phyloP scores from a whole-genome alignment of 2,113 vertebrate genomes.

The Gopherus flavomarginatus region DNA sequence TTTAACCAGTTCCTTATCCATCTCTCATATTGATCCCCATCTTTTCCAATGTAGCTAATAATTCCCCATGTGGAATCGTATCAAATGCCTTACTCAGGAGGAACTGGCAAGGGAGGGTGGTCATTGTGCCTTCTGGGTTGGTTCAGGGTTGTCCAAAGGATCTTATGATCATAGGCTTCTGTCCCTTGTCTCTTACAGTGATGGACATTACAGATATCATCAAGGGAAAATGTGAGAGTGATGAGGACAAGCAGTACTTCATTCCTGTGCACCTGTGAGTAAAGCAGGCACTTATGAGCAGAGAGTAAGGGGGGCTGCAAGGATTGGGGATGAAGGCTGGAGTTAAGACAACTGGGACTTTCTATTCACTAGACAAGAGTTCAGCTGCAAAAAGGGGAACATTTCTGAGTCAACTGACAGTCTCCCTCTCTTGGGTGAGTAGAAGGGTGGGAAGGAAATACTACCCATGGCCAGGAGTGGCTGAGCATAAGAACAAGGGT shows the following conservation, averaged over 20 bases:
- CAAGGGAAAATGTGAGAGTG: conserved; percentile 66
- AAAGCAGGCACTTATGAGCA: rapidly evolving
- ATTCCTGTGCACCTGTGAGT: conserved; percentile 73
- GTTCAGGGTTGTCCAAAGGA: background rate
- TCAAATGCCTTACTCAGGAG: background rate
- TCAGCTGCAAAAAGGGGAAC: background rate
- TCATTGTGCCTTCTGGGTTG: background rate
- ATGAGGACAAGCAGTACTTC: conserved; percentile 74
- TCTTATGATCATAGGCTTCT: background rate
- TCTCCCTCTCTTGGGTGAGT: background rate
- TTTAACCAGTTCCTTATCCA: no score
- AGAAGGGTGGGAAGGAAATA: background rate
- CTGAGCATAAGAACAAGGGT: background rate
- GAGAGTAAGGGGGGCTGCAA: background rate
- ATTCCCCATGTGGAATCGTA: no score
- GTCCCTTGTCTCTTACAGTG: conserved; percentile 17
- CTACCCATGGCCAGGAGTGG: background rate
- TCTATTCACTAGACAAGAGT: background rate
- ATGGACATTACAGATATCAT: conserved; percentile 75
- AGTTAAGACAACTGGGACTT: background rate
- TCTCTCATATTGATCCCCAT: no score
- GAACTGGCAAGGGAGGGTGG: background rate
- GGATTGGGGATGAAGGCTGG: background rate
- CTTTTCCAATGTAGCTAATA: no score
- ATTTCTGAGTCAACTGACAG: background rate